Evolutionary conservation across 2,888 invertebrate species (phyloP), one percentile per base, ranked within the genome.

Genomic region (Laothoe populi): DNA sequence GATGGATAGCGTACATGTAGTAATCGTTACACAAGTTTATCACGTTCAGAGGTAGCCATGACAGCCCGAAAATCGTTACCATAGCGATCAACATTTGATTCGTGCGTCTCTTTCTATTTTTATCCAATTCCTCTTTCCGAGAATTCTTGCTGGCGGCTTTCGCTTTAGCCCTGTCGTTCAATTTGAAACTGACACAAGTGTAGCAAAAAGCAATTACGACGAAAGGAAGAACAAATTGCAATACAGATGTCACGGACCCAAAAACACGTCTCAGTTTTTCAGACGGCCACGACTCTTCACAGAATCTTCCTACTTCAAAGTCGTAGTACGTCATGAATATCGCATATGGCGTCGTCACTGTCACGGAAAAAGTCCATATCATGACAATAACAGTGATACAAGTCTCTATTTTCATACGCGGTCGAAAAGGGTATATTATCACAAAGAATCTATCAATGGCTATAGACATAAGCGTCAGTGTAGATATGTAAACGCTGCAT

Each of bases 41-140:
- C 60, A 97, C 90, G 83, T 99, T 99, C 64, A 99, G 92, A 71
- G 98, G 98, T 61, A 98, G 87, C 98, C 99, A 99, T 38, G 98
- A 99, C n/a, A 98, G 92, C 0, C 98, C 97, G 82, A 99, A 99
- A 61, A 99, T 98, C 11, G 96, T 95, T 10, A 97, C 99, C 99
- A 99, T 99, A 1, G 98, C 97, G 65, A 99, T 98, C 64, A 99
- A 92, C 99, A 99, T 99, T 70, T 98, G 95, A 86, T 99, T 99
- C 7, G 99, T 99, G 45, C 98, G 94, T 61, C 96, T 94, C 80
- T 99, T 98, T 63, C 99, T 94, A 76, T 97, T 96, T 60, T 98
- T 95, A 80, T 99, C 99, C 16, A 96, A 94, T 80, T 98, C 98
- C 81, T 98, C 98, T 79, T 97, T 96, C 8, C 96, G 94, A n/a